Percentiles rank a stretch among this genome's conserved stretches.
phyloP scores from a whole-genome alignment of 2,113 vertebrate genomes.

The Emydura subglobosa region DNA sequence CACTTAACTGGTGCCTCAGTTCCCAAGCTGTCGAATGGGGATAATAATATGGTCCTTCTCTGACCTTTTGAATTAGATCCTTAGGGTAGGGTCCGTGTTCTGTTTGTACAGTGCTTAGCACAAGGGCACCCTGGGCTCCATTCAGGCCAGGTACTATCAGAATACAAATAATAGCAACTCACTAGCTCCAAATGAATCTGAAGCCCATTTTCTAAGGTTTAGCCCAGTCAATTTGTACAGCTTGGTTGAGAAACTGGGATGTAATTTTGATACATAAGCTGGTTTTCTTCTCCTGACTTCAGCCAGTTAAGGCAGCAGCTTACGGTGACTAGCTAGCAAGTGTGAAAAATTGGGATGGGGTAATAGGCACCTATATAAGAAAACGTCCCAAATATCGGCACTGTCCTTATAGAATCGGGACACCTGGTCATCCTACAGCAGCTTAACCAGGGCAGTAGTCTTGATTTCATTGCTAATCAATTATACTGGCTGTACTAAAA shows the following conservation, averaged over 20 bases:
- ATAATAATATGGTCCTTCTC: neutral
- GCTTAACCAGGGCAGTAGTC: neutral
- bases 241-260: neutral
- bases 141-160: neutral
- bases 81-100: neutral
- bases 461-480: neutral
- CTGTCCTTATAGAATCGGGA: no score
- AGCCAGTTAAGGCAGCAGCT: neutral
- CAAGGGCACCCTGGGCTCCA: neutral
- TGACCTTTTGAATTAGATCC: neutral
- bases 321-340: no score
- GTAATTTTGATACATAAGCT: neutral
- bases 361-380: no score
- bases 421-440: neutral
- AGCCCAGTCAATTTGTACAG: neutral
- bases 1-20: no score
- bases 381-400: no score
- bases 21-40: no score
- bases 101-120: neutral
- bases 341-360: no score
- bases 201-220: neutral
- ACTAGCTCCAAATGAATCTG: neutral
- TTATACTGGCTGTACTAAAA: neutral
- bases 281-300: neutral
- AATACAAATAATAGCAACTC: no score